Percentiles rank a stretch among this genome's conserved stretches.
Conservation (phyloP, 37 sponge, comb jelly and placozoan species). For the Halichondria panicea region DNA sequence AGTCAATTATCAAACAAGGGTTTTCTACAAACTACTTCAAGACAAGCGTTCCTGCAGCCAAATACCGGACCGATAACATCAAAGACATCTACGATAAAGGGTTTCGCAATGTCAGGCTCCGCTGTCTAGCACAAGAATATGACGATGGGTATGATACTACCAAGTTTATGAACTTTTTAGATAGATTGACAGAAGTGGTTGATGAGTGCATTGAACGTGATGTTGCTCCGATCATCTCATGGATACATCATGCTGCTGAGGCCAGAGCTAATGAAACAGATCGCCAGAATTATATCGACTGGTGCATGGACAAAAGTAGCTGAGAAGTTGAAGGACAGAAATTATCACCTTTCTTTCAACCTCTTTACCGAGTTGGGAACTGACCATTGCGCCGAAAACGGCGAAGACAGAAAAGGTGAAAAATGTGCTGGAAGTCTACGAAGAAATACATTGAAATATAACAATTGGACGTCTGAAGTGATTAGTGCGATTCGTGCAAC, state of each 20-base stretch:
- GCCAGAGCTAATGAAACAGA: neutral
- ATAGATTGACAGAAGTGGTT: slow-evolving; percentile 2
- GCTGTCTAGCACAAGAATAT: neutral
- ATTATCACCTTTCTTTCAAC: slow-evolving; percentile 12
- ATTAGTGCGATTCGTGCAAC: neutral
- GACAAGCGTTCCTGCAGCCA: no score
- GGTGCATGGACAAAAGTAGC: slow-evolving; percentile 16
- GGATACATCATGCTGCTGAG: slow-evolving; percentile 10
- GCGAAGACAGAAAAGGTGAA: neutral
- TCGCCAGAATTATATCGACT: slow-evolving; percentile 6
- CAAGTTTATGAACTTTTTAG: neutral
- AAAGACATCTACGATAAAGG: neutral
- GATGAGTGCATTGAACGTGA: neutral
- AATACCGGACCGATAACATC: neutral
- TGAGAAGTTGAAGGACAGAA: neutral
- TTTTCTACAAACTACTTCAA: slow-evolving; percentile 23
- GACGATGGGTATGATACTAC: slow-evolving; percentile 2
- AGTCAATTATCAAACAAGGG: neutral
- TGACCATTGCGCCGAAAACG: no score
- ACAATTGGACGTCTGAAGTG: neutral
- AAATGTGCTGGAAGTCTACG: neutral
- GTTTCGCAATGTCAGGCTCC: slow-evolving; percentile 1
- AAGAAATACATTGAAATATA: neutral
- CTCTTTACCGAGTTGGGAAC: slow-evolving; percentile 16
- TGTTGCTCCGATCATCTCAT: slow-evolving; percentile 9